Percentiles rank a stretch among this genome's conserved stretches.
Conservation (phyloP, 2,888 invertebrate genomes). For the Synanthedon formicaeformis region DNA sequence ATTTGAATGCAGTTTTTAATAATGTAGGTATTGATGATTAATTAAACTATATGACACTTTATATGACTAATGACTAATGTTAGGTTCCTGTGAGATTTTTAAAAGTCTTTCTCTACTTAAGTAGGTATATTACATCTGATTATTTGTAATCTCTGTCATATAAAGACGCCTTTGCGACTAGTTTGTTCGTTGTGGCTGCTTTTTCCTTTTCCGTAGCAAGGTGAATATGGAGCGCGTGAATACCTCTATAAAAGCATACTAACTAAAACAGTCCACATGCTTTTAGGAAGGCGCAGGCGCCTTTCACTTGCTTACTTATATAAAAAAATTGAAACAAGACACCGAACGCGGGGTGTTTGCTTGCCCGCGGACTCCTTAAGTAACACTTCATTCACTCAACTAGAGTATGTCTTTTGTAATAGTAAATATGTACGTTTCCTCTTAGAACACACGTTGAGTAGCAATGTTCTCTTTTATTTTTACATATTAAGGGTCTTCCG, state of each 20-base stretch:
- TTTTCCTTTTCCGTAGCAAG: too few relatives aligned
- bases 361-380: constrained; percentile 45
- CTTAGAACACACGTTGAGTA: constrained; percentile 9
- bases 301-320: constrained; percentile 45
- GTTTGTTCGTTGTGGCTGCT: too few relatives aligned
- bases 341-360: constrained; percentile 48
- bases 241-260: constrained; percentile 32
- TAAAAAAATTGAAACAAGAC: constrained; percentile 57
- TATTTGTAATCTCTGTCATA: too few relatives aligned
- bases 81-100: too few relatives aligned
- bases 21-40: too few relatives aligned
- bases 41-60: too few relatives aligned
- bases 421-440: constrained; percentile 11
- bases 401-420: constrained; percentile 34
- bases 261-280: constrained; percentile 55
- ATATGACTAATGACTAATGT: too few relatives aligned
- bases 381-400: constrained; percentile 54
- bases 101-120: too few relatives aligned
- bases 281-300: constrained; percentile 57
- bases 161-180: too few relatives aligned
- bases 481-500: constrained; percentile 1
- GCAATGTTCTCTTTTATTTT: constrained; percentile 3
- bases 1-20: too few relatives aligned
- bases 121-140: too few relatives aligned
- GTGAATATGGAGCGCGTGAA: not conserved